A percentile compares a stretch with the other conserved stretches of the same genome.
phyloP scores from a whole-genome alignment of 92 coral and sea anemone species.

The Scolanthus callimorphus region DNA sequence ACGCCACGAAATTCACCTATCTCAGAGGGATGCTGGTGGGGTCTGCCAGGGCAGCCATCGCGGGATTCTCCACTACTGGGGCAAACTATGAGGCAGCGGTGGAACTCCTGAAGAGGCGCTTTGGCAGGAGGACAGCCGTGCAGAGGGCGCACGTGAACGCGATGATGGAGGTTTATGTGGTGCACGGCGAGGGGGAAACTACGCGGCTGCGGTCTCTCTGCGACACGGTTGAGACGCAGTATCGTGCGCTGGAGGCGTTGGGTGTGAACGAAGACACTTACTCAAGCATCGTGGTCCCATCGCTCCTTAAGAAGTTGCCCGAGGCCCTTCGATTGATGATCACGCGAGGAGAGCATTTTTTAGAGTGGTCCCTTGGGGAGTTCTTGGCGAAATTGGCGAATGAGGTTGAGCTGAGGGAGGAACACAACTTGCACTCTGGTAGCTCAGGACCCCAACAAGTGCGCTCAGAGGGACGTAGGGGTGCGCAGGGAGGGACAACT shows the following conservation, averaged over 20 bases:
- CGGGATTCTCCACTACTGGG: conserved; percentile 23
- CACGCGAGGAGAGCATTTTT: conserved; percentile 28
- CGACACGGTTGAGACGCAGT: neutral
- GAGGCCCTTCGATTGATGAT: conserved; percentile 10
- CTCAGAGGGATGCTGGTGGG: conserved; percentile 23
- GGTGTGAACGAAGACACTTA: conserved; percentile 2
- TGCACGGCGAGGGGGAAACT: neutral
- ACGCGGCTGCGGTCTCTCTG: neutral
- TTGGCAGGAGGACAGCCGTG: conserved; percentile 30
- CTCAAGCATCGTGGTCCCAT: conserved; percentile 42
- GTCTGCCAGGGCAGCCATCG: conserved; percentile 22
- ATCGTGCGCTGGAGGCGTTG: neutral
- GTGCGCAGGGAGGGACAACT: neutral
- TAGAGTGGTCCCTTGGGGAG: conserved; percentile 26
- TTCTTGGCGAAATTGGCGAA: conserved; percentile 17
- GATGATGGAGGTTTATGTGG: neutral
- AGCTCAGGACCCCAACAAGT: neutral
- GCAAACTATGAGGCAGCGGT: conserved; percentile 28
- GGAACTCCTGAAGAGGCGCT: conserved; percentile 21
- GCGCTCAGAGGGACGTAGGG: neutral
- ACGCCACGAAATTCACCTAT: conserved; percentile 38
- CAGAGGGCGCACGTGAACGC: conserved; percentile 42
- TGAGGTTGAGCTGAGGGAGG: conserved; percentile 35
- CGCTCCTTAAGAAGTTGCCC: conserved; percentile 27
- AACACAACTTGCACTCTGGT: conserved; percentile 3